A percentile compares a stretch with the other conserved stretches of the same genome.
Evolutionary conservation across 1,140 invertebrate genomes (phyloP).

Genomic region (Lasioglossum albipes): DNA sequence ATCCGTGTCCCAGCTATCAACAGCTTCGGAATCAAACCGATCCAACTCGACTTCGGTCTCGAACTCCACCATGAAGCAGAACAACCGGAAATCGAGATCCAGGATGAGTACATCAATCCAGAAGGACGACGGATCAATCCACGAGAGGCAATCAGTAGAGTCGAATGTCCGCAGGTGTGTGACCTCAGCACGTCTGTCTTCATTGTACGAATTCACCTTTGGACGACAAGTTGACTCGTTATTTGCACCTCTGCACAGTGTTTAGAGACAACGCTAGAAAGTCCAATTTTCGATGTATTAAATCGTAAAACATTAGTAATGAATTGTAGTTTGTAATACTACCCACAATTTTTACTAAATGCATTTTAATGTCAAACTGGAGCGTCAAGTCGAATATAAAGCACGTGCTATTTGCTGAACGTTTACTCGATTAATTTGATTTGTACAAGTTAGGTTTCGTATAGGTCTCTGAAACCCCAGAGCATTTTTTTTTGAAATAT

Average conservation of each 20-base stretch:
- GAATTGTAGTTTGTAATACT: too few species aligned
- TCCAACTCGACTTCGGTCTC: not conserved
- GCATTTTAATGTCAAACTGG: too few species aligned
- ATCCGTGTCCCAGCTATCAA: slow-evolving; percentile 47
- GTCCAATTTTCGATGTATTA: too few species aligned
- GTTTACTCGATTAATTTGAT: too few species aligned
- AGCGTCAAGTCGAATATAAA: too few species aligned
- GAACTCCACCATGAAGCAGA: not conserved
- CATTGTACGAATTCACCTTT: not conserved
- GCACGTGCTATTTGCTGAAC: too few species aligned
- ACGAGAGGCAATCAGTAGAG: not conserved
- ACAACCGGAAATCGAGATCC: not conserved
- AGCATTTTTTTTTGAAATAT: too few species aligned
- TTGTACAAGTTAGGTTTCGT: too few species aligned
- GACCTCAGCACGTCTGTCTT: not conserved
- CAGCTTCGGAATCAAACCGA: slow-evolving; percentile 42
- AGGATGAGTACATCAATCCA: not conserved
- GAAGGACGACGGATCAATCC: not conserved
- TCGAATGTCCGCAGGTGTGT: not conserved
- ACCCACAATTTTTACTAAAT: too few species aligned
- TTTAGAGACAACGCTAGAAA: too few species aligned
- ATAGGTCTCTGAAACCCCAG: too few species aligned
- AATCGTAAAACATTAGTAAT: too few species aligned
- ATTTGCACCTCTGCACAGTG: not conserved
- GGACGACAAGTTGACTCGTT: not conserved